Evolutionary conservation across 2,797 vertebrate genomes (phyloP).

Genomic region (Scleropages formosus): DNA sequence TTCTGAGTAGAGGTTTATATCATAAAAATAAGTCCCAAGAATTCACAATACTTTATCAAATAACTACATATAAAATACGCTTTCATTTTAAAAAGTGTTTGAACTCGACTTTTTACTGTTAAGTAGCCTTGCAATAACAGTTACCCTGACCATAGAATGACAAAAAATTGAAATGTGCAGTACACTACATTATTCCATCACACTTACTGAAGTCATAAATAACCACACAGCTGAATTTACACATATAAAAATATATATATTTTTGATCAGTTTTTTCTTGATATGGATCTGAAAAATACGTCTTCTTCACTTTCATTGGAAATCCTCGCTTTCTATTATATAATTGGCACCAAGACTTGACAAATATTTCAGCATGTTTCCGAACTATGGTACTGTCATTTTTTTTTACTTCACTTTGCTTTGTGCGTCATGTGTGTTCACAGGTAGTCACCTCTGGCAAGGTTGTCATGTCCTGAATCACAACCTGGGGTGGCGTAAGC

Average conservation of each 20-base stretch:
- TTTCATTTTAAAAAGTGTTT: constrained; percentile 48
- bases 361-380: neutral
- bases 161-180: constrained; percentile 3
- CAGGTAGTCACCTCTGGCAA: constrained; percentile 43
- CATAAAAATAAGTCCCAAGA: no score
- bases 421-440: constrained; percentile 51
- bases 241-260: constrained; percentile 31
- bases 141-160: constrained; percentile 20
- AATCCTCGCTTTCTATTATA: neutral
- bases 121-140: constrained; percentile 15
- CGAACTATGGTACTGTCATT: neutral
- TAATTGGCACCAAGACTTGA: neutral
- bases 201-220: constrained; percentile 14
- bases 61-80: constrained; percentile 42
- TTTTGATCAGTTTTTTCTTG: constrained; percentile 18
- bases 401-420: constrained; percentile 13
- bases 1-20: no score
- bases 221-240: constrained; percentile 21
- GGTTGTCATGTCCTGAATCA: constrained; percentile 44
- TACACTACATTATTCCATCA: constrained; percentile 5
- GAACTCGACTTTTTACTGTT: neutral
- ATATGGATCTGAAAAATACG: constrained; percentile 14
- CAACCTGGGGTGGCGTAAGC: constrained; percentile 25
- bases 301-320: constrained; percentile 3
- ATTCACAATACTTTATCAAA: no score